Evolutionary conservation across 2,888 invertebrate genomes (phyloP), one percentile per base, ranked within the genome.

Genomic region (Tortrix viridana): DNA sequence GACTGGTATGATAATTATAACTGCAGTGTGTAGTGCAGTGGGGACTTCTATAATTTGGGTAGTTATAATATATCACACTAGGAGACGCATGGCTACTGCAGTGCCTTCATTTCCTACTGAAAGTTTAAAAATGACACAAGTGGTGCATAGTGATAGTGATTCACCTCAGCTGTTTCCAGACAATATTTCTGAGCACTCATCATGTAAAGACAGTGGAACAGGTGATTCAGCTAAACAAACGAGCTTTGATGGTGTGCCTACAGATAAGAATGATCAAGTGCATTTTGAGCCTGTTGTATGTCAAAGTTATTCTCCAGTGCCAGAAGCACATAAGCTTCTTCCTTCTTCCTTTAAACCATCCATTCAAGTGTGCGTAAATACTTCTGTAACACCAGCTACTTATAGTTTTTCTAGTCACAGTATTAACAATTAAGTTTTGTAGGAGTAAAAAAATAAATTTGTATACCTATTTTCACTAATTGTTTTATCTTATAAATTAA

Each of bases 11-110:
- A 96, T 98, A 71, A 95, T 98, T 76, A 97, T 98, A 72, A 97
- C 97, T 3, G 96, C 97, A 0, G 97, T 97, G 44, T 97, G 97
- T 84, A 97, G 98, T 87, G 96, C 98, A 57, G 96, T 98, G 16
- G 95, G 96, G n/a, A 98, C 98, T 6, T 97, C 97, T 1, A 93
- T 97, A 16, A 95, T 97, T 57, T 98, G 98, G 98, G 97, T 98
- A 53, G 95, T 97, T 60, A 97, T 98, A 68, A 97, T 97, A 74
- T 97, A 97, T 84, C 96, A 96, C 79, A 96, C 97, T 4, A 93
- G 97, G 67, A 95, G 95, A 84, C 93, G 94, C 37, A 90, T 94
- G 84, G 92, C 93, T 50, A 86, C 92, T 66, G 83, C 92, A 59
- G 88, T 93, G 69, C 89, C 85, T 65, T 85, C 84, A 52, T 92